Evolutionary conservation across 2,113 vertebrate species (phyloP).

Genomic region (Tricholaema leucomelas): DNA sequence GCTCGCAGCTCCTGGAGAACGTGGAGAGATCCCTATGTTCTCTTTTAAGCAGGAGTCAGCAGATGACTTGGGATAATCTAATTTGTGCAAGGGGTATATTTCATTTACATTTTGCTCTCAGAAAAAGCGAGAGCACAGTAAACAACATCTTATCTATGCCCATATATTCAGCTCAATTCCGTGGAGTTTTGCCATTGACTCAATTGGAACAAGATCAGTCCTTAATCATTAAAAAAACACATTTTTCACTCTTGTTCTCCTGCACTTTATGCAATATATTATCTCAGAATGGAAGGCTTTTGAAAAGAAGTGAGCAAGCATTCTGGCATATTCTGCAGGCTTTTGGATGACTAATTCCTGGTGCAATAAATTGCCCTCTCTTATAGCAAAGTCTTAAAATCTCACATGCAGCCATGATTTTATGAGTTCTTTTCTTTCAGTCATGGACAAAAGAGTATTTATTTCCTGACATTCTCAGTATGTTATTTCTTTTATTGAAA

Average conservation of each 20-base stretch:
- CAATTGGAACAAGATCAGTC: slow-evolving; percentile 43
- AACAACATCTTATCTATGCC: slow-evolving; percentile 55
- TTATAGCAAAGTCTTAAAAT: not conserved
- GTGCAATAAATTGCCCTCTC: not conserved
- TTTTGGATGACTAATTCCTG: not conserved
- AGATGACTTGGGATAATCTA: slow-evolving; percentile 40
- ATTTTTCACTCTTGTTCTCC: slow-evolving; percentile 50
- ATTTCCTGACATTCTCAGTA: not conserved
- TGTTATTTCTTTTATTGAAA: not conserved
- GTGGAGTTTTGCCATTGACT: slow-evolving; percentile 48
- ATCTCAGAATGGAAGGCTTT: not conserved
- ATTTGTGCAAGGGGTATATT: slow-evolving; percentile 50
- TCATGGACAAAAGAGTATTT: not conserved
- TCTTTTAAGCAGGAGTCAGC: slow-evolving; percentile 24
- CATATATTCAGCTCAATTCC: slow-evolving; percentile 47
- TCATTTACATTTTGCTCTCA: slow-evolving; percentile 45
- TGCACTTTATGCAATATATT: slow-evolving; percentile 52
- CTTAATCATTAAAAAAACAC: slow-evolving; percentile 49
- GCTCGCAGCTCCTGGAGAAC: not conserved
- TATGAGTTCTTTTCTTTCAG: not conserved
- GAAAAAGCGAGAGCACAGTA: slow-evolving; percentile 21
- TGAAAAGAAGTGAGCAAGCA: not conserved
- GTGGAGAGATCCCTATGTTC: not conserved
- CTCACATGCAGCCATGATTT: not conserved
- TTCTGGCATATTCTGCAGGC: slow-evolving; percentile 15